Evolutionary conservation across 2,113 vertebrate genomes (phyloP), one percentile per base, ranked within the genome.

Genomic region (Proteles cristata): DNA sequence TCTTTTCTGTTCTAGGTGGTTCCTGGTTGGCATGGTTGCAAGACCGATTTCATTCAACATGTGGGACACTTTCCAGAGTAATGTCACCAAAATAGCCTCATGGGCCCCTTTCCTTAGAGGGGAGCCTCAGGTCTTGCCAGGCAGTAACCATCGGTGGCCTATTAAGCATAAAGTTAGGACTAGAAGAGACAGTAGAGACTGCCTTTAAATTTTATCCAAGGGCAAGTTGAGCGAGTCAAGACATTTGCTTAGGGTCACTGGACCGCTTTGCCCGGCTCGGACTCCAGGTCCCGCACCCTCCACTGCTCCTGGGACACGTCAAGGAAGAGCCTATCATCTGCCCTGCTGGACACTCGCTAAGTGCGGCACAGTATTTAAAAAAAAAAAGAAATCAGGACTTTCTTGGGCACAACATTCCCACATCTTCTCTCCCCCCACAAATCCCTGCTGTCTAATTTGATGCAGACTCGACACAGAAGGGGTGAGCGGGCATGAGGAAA

Each of bases 401-500:
- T 94, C 69, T 86, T 66, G 85, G 53, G 48, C 33, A 66, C 39
- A 63, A 33, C 7, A 58, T 94, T 92, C 83, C 39, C 31, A 2
- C 39, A 35, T 48, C 61, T 71, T 39, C 61, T 81, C 73, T 71
- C 23, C 31, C 58, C 45, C 9, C 5, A 6, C 48, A 66, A 68
- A 82, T 68, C 68, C 61, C 71, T 45, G 35, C 66, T 79, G 16
- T 81, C 50, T 77, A 76, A 81, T 93, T 61, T n/a, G 77, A 88
- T 4, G 61, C 35, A 63, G 61, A 53, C 53, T 82, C 26, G 11
- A 35, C 63, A 11, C 1, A 39, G 86, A 90, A 81, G 7, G 76
- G 43, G 28, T 50, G 61, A 82, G 92, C 82, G 55, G 53, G 11
- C 96, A 85, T 43, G 96, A 98, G 94, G 97, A 94, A 97, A 96